Base-by-base conservation (phyloP, 2,113 vertebrate genomes). In the Corydoras sp. region DNA sequence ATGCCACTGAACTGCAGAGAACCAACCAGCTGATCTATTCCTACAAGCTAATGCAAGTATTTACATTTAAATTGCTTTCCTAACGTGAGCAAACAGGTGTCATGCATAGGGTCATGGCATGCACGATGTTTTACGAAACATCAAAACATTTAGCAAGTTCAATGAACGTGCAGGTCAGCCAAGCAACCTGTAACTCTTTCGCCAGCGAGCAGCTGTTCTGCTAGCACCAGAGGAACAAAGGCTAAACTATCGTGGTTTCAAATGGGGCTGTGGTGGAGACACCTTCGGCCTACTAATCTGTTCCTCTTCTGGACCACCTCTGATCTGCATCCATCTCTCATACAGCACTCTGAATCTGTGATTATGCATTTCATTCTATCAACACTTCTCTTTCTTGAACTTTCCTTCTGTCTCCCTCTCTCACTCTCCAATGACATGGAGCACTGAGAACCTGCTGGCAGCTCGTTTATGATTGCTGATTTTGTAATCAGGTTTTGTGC, bases 401-500 rank as follows among this genome's bases (percentile, higher is more conserved):
- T 14, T 31, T 2, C 2, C 18, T 4, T 13, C 18, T 65, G 15
- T 65, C 48, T 10, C 30, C 29, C 15, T 48, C 30, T 8, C 10
- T 13, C 10, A 6, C 32, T 62, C 13, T 62, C 48, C 12, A 15
- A 56, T 56, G 54, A 7, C 14, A 56, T 13, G 14, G 14, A 56
- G 54, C 54, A 56, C 54, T n/a, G 13, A 74, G 65, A 58, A 54
- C 48, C 65, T 67, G 58, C 64, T 71, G 74, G 69, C 56, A 72
- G 61, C 24, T 68, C 50, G 49, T 12, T 49, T 68, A 43, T 69
- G 69, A 61, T 31, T 65, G 56, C 65, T 56, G 77, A 79, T 79
- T 79, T 71, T 53, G 77, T 75, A 79, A 79, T 79, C 69, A 43
- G 54, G 35, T 29, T 70, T 65, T 77, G 71, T 74, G 67, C 68